These are phyloP conservation scores for Lasioglossum calceatum DNA, from an alignment of 2,888 invertebrate genomes.

Conservation along the genomic window DNA sequence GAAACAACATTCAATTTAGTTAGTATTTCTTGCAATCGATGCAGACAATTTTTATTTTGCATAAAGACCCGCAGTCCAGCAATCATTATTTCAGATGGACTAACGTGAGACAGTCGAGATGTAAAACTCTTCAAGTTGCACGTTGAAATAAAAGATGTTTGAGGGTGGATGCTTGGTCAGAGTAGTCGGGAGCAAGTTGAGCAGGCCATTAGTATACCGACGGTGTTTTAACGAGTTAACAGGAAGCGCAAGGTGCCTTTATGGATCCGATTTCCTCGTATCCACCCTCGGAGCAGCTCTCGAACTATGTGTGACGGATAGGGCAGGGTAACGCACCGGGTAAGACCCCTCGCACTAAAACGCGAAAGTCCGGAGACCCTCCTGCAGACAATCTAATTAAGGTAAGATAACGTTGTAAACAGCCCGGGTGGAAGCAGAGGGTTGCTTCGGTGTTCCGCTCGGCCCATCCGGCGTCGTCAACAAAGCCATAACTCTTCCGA, in stretches of 20 bases:
- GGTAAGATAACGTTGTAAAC: slow-evolving; percentile 59
- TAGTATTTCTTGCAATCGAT: too few species aligned
- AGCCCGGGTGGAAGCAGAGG: slow-evolving; percentile 32
- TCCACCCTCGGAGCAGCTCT: background rate
- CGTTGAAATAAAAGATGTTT: background rate
- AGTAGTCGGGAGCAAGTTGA: background rate
- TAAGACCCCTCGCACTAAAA: background rate
- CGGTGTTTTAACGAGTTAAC: background rate
- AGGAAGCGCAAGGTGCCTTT: background rate
- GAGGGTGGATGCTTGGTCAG: background rate
- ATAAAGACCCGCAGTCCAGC: too few species aligned
- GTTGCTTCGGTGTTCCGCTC: slow-evolving; percentile 39
- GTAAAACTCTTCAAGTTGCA: background rate
- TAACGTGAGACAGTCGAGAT: too few species aligned
- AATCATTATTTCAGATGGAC: too few species aligned
- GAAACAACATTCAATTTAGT: too few species aligned
- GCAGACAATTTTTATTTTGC: too few species aligned
- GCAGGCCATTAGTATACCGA: background rate
- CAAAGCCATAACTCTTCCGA: slow-evolving; percentile 67
- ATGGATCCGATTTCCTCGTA: slow-evolving; percentile 9
- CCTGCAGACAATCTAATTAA: slow-evolving; percentile 27
- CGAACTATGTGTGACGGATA: slow-evolving; percentile 4
- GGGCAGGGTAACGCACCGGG: background rate
- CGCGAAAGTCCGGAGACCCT: slow-evolving; percentile 12
- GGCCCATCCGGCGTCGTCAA: slow-evolving; percentile 63